Conservation (phyloP, 2,797 vertebrate genomes). For the Chaetophractus vellerosus region DNA sequence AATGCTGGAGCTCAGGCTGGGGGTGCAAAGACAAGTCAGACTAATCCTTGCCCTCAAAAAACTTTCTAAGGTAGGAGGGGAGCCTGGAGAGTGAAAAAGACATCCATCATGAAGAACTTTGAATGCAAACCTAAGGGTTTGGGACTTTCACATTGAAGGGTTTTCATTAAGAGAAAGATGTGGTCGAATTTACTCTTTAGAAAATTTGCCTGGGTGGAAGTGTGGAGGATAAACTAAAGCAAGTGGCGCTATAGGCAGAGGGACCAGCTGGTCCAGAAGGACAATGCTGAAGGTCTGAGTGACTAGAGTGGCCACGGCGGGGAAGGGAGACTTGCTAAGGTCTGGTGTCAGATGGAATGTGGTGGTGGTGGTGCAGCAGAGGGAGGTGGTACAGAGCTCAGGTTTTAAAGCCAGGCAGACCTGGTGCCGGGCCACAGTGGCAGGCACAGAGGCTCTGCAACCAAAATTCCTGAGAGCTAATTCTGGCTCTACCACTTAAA, state of each 20-base stretch:
- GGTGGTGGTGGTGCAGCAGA: neutral
- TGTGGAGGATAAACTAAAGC: no score
- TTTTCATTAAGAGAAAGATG: neutral
- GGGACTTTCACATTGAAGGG: neutral
- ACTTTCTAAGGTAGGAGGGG: neutral
- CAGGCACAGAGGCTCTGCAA: neutral
- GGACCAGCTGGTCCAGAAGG: neutral
- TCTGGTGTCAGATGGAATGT: rapidly evolving
- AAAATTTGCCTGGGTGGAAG: neutral
- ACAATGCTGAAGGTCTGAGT: neutral
- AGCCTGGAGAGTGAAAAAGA: neutral
- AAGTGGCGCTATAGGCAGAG: rapidly evolving
- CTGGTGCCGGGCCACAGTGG: rapidly evolving
- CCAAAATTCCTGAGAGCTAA: neutral
- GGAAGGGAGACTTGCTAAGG: neutral
- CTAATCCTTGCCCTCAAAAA: neutral
- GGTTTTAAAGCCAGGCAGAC: neutral
- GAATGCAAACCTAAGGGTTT: neutral
- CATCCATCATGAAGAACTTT: neutral
- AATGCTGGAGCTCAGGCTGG: neutral
- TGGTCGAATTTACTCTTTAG: neutral
- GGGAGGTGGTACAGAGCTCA: rapidly evolving
- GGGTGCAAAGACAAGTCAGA: neutral
- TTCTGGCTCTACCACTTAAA: neutral
- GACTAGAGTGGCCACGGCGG: neutral